Evolutionary conservation across 30 jellyfish, hydroid and myxozoan species (phyloP).

Genomic region (Pseudorhiza aurosa): DNA sequence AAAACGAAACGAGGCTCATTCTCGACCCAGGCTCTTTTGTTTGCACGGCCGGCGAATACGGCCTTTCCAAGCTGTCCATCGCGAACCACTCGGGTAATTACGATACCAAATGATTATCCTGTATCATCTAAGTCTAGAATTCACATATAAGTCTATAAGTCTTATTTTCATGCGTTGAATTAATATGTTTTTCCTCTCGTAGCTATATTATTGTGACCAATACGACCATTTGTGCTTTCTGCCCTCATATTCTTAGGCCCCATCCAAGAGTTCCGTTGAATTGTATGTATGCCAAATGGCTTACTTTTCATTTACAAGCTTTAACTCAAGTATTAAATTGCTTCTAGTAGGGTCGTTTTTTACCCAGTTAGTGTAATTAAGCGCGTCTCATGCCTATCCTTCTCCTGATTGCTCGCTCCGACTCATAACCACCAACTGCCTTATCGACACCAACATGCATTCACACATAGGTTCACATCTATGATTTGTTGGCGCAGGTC

Average conservation of each 20-base stretch:
- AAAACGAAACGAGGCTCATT: conserved; percentile 48
- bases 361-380: too few relatives aligned
- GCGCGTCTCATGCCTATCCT: too few relatives aligned
- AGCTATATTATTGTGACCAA: background rate
- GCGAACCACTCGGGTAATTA: conserved; percentile 9
- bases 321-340: too few relatives aligned
- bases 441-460: too few relatives aligned
- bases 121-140: background rate
- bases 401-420: too few relatives aligned
- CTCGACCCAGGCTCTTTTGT: conserved; percentile 47
- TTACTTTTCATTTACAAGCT: too few relatives aligned
- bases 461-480: too few relatives aligned
- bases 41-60: conserved; percentile 15
- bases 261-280: too few relatives aligned
- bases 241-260: background rate
- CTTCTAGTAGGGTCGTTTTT: too few relatives aligned
- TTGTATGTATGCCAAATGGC: too few relatives aligned
- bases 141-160: background rate
- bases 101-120: background rate
- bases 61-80: conserved; percentile 46
- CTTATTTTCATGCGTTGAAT: background rate
- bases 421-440: too few relatives aligned
- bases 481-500: too few relatives aligned
- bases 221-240: background rate
- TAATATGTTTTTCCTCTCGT: background rate